Conservation (phyloP, 2,888 invertebrate genomes). For the Apodemia mormo region DNA sequence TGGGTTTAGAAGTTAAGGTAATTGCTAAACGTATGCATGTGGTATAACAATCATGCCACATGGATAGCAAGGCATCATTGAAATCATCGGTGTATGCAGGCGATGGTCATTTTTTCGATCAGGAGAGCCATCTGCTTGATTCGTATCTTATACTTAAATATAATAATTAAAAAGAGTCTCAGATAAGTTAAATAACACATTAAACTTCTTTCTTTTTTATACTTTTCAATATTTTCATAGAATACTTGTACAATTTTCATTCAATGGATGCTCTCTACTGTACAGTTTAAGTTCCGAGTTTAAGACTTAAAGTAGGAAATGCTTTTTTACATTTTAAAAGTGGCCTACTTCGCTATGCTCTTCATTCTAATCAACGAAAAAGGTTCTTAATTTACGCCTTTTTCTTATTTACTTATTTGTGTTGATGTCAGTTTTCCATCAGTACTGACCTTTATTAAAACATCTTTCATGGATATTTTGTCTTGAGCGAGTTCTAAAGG, state of each 20-base stretch:
- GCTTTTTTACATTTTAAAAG: slow-evolving; percentile 12
- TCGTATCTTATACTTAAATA: too few species aligned
- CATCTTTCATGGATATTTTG: background rate
- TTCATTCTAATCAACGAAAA: slow-evolving; percentile 16
- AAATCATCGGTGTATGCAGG: too few species aligned
- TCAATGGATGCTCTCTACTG: slow-evolving; percentile 3
- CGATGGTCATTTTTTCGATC: too few species aligned
- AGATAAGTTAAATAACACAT: too few species aligned
- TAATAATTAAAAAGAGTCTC: too few species aligned
- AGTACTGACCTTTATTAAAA: background rate
- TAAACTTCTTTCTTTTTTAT: too few species aligned
- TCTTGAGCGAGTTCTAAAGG: background rate
- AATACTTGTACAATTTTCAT: slow-evolving; percentile 11
- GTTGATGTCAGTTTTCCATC: background rate
- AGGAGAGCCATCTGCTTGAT: too few species aligned
- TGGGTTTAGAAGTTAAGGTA: too few species aligned
- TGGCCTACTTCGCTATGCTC: slow-evolving; percentile 16
- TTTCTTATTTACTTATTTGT: slow-evolving; percentile 11
- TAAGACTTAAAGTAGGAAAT: slow-evolving; percentile 5
- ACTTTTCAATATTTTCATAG: background rate
- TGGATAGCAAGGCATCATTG: too few species aligned
- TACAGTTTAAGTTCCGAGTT: background rate
- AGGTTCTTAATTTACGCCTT: slow-evolving; percentile 15
- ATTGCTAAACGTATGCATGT: too few species aligned
- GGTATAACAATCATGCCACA: too few species aligned